Evolutionary conservation across 2,888 invertebrate species (phyloP).

Genomic region (Tetragonula carbonaria): DNA sequence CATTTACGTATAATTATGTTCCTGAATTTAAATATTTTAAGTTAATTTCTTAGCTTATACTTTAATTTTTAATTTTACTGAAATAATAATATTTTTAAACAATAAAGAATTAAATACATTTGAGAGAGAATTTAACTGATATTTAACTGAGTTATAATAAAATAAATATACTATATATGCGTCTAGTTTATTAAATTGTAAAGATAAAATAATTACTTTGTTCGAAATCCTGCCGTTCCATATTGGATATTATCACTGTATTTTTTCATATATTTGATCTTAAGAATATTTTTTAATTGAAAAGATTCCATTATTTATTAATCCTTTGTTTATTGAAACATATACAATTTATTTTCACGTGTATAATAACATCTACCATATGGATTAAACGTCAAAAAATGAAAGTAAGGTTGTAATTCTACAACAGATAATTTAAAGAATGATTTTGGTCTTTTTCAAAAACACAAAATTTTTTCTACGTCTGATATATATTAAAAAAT

Average conservation of each 20-base stretch:
- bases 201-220: constrained; percentile 86
- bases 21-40: no score
- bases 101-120: no score
- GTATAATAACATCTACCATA: constrained; percentile 15
- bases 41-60: no score
- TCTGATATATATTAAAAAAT: background rate
- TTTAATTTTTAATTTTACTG: no score
- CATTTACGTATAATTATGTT: background rate
- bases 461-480: background rate
- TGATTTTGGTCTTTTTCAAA: background rate
- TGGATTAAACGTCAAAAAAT: constrained; percentile 14
- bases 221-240: constrained; percentile 94
- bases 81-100: no score
- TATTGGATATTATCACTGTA: constrained; percentile 89
- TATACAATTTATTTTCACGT: background rate
- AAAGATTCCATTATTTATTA: constrained; percentile 32
- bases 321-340: background rate
- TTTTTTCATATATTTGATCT: constrained; percentile 91
- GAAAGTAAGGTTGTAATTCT: constrained; percentile 29
- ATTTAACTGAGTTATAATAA: no score
- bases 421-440: background rate
- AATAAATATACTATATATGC: no score
- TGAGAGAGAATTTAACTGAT: no score
- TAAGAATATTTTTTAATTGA: constrained; percentile 84
- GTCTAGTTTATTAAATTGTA: background rate